phyloP scores from a whole-genome alignment of 2,797 vertebrate genomes.

The Karalla daura region DNA sequence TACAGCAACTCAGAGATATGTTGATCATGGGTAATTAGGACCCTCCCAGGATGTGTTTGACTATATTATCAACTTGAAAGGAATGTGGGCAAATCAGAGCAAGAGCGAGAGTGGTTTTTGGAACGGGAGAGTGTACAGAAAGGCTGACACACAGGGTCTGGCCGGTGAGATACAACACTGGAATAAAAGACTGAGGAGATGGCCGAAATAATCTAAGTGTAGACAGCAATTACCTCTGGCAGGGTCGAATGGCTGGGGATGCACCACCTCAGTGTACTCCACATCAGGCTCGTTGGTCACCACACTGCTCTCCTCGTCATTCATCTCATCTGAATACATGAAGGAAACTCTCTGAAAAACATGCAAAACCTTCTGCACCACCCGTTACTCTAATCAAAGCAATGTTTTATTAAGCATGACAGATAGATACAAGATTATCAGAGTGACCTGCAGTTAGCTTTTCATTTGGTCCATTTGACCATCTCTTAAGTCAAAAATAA shows the following conservation, averaged over 20 bases:
- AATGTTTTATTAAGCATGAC: not conserved
- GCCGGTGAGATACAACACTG: not conserved
- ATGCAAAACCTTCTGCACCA: not conserved
- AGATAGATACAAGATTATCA: not conserved
- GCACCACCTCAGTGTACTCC: constrained; percentile 93
- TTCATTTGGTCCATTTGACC: too few relatives aligned
- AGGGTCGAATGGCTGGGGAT: constrained; percentile 77
- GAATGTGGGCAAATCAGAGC: constrained; percentile 50
- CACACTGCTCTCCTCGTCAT: constrained; percentile 66
- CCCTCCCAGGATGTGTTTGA: constrained; percentile 70
- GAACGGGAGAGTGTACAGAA: not conserved
- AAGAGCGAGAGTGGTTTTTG: constrained; percentile 25
- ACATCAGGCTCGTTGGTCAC: constrained; percentile 80
- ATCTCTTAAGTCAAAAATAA: too few relatives aligned
- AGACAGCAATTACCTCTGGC: constrained; percentile 82
- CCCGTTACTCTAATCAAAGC: not conserved
- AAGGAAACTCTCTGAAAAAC: not conserved
- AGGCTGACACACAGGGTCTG: not conserved
- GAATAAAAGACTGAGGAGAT: not conserved
- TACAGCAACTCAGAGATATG: constrained; percentile 52
- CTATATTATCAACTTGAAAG: constrained; percentile 63
- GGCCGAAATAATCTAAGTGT: not conserved
- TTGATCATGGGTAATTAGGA: constrained; percentile 76
- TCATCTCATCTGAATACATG: constrained; percentile 43
- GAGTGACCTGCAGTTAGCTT: not conserved